Evolutionary conservation across 2,113 vertebrate genomes (phyloP), one percentile per base, ranked within the genome.

Genomic region (Pseudorhombus dupliciocellatus): DNA sequence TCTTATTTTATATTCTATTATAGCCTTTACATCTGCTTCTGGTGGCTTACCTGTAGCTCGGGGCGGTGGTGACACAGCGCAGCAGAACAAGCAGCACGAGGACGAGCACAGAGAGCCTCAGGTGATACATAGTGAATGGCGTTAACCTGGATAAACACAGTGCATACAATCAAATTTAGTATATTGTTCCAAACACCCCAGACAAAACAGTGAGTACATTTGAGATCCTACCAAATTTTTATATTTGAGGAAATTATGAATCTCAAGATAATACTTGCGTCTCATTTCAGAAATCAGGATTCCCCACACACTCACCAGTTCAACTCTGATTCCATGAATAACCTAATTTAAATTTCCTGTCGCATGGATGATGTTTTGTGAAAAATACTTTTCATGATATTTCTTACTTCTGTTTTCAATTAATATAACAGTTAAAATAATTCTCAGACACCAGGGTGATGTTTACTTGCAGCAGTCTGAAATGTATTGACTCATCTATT

Each of bases 41-140:
- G n/a, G 12, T 42, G 16, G 16, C 91, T 93, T 60, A 97, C 97
- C 95, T 96, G 87, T 93, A 79, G 18, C 91, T 76, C 10, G 95
- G 94, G 4, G 93, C 93, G n/a, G 95, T 80, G 55, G 93, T 87
- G 80, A 93, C 83, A 46, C 82, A 91, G 77, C 81, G 93, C 77
- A 97, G 80, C 48, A 93, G 80, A 64, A 95, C 67, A 51, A 93
- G 92, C 61, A 96, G 80, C n/a, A 92, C 48, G 42, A 95, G 83
- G 64, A 96, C 81, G 74, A 94, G 73, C 64, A 89, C 84, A 0
- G 91, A 82, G 66, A 96, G 80, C 80, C 91, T 95, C 60, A 93
- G 85, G 83, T 88, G 87, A 85, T 83, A 85, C 96, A 97, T 96
- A 48, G 70, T 88, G 85, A 18, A 34, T n/a, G 22, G 26, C 8